Conservation (phyloP, 2,113 vertebrate species). For the Tragelaphus imberbis region DNA sequence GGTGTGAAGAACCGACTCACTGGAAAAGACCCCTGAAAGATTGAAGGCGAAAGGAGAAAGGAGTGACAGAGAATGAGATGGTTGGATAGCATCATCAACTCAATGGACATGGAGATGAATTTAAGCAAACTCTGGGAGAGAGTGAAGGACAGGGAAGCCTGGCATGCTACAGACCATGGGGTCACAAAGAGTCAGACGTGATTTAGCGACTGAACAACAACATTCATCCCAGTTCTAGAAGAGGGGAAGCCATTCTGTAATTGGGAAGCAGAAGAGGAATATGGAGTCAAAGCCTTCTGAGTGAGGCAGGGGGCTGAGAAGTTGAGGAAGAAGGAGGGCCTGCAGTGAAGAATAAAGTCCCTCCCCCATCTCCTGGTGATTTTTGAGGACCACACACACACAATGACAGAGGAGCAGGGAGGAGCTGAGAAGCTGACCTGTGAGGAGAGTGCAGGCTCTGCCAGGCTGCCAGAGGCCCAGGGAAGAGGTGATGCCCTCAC, state of each 20-base stretch:
- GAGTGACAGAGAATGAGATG: neutral
- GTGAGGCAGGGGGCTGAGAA: neutral
- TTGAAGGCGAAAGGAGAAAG: neutral
- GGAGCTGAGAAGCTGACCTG: neutral
- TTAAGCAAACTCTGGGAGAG: neutral
- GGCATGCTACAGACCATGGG: neutral
- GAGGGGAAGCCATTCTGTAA: neutral
- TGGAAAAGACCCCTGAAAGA: neutral
- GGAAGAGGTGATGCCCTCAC: neutral
- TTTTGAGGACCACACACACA: neutral
- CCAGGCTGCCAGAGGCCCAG: neutral
- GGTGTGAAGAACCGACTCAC: neutral
- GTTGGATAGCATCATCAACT: neutral
- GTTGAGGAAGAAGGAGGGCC: neutral
- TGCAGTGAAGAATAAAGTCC: fast-evolving
- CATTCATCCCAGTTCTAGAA: neutral
- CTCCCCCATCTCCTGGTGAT: neutral
- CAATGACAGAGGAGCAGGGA: neutral
- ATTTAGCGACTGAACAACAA: neutral
- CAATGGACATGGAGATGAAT: neutral
- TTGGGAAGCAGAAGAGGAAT: neutral
- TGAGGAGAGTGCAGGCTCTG: neutral
- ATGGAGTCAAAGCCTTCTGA: too few relatives aligned
- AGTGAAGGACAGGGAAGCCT: neutral
- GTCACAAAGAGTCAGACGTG: neutral